Conservation (phyloP, 2,113 vertebrate genomes). For the Sinocyclocheilus maitianheensis region DNA sequence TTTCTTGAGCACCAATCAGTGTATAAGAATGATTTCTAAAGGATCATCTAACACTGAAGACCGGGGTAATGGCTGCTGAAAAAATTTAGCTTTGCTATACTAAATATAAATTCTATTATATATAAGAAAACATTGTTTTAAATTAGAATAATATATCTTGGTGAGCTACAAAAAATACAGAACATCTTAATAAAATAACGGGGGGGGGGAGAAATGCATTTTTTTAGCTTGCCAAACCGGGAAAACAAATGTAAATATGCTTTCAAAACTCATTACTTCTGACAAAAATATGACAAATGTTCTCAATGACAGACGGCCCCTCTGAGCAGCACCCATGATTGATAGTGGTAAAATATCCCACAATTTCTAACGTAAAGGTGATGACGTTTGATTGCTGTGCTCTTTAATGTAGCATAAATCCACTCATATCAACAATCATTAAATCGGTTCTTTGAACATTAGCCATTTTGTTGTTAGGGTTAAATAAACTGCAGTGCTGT, state of each 20-base stretch:
- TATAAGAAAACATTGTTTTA: not conserved
- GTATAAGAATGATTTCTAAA: not conserved
- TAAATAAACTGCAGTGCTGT: constrained; percentile 10
- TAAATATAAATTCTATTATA: not conserved
- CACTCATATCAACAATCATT: constrained; percentile 17
- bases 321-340: not conserved
- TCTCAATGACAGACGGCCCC: not conserved
- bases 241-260: not conserved
- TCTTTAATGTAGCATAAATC: constrained; percentile 23
- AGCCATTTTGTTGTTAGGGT: not conserved
- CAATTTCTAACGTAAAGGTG: constrained; percentile 9
- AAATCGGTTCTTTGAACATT: constrained; percentile 2
- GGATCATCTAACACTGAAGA: too few relatives aligned
- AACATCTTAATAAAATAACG: not conserved
- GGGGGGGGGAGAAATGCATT: too few relatives aligned
- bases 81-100: too few relatives aligned
- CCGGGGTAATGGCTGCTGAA: too few relatives aligned
- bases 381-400: constrained; percentile 15
- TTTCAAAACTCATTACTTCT: not conserved
- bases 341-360: constrained; percentile 1
- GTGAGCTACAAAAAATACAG: not conserved
- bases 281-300: constrained; percentile 9
- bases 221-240: too few relatives aligned
- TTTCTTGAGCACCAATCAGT: not conserved
- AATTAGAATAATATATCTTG: not conserved